Base-by-base conservation (phyloP, 1,140 invertebrate genomes). In the Bathynomus jamesi region DNA sequence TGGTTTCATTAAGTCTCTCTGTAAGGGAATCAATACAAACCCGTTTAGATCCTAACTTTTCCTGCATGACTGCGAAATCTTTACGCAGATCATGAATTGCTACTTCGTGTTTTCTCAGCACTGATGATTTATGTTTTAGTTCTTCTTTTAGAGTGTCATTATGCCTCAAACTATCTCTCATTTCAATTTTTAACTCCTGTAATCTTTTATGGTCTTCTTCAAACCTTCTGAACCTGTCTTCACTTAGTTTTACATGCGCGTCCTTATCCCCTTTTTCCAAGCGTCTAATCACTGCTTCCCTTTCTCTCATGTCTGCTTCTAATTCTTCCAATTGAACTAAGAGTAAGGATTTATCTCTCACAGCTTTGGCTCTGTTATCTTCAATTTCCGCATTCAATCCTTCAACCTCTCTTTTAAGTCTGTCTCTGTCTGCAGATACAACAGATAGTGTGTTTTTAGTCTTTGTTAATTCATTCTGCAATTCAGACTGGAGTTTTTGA, bases 231-330 rank as follows among this genome's bases (percentile, higher is more conserved):
- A 31, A 21, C 40, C 73, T 32, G 31, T 75, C 69, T 30, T 71
- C 66, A 46, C 62, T 68, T n/a, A 75, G 25, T 28, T 68, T 62
- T 25, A 61, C 70, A 28, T 63, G 61, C 2, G 28, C 62, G 0
- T 66, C 65, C 5, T 62, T 63, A 31, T 70, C 69, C 17, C 70
- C 65, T 53, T 53, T 21, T 29, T 75, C 69, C 32, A 75, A 21
- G 40, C 69, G 69, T 24, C 65, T 67, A 28, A 75, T 28, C 32
- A 71, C 60, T 30, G 69, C 69, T 31, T 75, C 73, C 17, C 73
- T 32, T 32, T 75, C 73, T 7, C 65, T 69, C 69, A 75, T 75
- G 27, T 75, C 69, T 60, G 69, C 69, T 28, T 75, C 69, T 17
- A 75, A 30, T 2, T 69, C 69, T 32, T 75, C 73, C 1, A 75